Percentiles rank a stretch among this genome's conserved stretches.
phyloP scores from a whole-genome alignment of 2,888 invertebrate genomes.

The Bursaphelenchus okinawaensis region DNA sequence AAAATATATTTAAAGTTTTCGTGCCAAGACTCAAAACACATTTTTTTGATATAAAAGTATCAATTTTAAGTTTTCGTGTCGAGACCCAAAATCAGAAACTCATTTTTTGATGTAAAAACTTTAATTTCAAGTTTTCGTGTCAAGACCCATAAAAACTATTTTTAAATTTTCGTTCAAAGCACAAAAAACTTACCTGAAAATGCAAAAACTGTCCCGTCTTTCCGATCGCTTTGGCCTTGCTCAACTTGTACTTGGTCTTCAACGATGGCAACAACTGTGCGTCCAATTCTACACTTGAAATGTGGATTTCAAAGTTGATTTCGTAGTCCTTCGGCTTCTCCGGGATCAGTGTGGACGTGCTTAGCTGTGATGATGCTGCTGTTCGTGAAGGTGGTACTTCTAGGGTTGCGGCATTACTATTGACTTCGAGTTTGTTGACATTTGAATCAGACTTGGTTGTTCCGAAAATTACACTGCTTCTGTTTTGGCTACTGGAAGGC shows the following conservation, averaged over 20 bases:
- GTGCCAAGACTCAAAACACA: too few species aligned
- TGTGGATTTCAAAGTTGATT: constrained; percentile 31
- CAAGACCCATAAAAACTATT: too few species aligned
- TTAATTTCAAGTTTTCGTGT: too few species aligned
- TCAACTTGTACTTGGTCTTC: constrained; percentile 94
- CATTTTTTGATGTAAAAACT: background rate
- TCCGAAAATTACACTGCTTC: too few species aligned
- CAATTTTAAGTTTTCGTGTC: constrained; percentile 56
- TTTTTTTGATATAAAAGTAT: background rate
- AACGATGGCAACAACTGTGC: constrained; percentile 89
- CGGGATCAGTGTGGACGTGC: background rate
- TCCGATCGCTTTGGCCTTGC: constrained; percentile 69
- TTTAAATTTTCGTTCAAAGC: too few species aligned
- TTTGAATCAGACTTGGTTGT: too few species aligned
- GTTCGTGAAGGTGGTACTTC: background rate
- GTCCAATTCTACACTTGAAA: constrained; percentile 76
- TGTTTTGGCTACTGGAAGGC: too few species aligned
- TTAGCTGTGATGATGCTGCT: background rate
- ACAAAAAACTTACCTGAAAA: constrained; percentile 1
- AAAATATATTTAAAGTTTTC: too few species aligned
- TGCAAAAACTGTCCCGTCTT: constrained; percentile 10
- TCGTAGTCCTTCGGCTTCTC: background rate
- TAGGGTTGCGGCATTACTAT: too few species aligned
- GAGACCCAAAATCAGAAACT: background rate
- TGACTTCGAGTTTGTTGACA: too few species aligned